Percentiles rank a stretch among this genome's conserved stretches.
These are phyloP conservation scores for Heliconius aoede DNA, from an alignment of 2,888 invertebrate genomes.

Conservation along the genomic window DNA sequence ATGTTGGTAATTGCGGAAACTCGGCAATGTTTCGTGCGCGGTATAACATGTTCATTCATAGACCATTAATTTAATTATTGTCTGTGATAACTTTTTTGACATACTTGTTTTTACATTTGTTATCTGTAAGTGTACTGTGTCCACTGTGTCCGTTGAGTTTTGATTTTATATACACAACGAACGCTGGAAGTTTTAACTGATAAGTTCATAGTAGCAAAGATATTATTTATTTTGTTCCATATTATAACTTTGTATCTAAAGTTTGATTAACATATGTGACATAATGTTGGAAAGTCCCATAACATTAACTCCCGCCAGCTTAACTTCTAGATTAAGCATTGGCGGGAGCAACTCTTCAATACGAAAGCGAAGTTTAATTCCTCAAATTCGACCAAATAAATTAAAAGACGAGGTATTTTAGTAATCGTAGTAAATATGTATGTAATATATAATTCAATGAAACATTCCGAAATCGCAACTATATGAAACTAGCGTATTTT, in stretches of 20 bases:
- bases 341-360: conserved; percentile 72
- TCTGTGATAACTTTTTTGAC: not conserved
- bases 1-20: no score
- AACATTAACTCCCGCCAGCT: conserved; percentile 61
- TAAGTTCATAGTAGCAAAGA: conserved; percentile 7
- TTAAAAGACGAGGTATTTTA: conserved; percentile 66
- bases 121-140: conserved; percentile 34
- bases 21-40: not conserved
- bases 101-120: not conserved
- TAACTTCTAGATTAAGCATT: conserved; percentile 62
- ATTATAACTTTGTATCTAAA: conserved; percentile 19
- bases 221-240: not conserved
- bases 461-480: not conserved
- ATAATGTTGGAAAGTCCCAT: conserved; percentile 70
- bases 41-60: not conserved
- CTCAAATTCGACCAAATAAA: conserved; percentile 57
- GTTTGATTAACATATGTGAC: conserved; percentile 41
- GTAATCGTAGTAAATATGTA: not conserved
- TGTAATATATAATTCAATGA: not conserved
- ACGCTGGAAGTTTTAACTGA: conserved; percentile 22
- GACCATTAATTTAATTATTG: not conserved
- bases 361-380: conserved; percentile 68
- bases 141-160: conserved; percentile 54
- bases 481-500: not conserved
- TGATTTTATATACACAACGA: conserved; percentile 48